These are phyloP conservation scores for Mustelus asterias DNA, from an alignment of 2,113 vertebrate genomes.

Conservation along the genomic window DNA sequence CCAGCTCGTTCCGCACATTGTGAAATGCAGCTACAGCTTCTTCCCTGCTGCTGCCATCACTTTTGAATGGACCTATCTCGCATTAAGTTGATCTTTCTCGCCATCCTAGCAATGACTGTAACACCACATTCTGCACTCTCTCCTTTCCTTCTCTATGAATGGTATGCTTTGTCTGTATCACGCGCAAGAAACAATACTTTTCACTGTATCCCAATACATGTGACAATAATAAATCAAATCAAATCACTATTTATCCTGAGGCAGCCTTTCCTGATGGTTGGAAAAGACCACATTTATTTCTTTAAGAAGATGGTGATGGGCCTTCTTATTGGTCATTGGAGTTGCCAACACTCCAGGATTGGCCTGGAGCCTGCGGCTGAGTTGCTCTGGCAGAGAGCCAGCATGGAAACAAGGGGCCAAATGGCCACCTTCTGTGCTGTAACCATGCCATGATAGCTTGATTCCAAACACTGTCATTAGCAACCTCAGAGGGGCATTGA, in stretches of 20 bases:
- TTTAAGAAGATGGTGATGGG: background rate
- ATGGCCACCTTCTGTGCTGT: background rate
- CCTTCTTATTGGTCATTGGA: background rate
- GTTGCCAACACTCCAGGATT: background rate
- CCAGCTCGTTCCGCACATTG: background rate
- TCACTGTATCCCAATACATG: no score
- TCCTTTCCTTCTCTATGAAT: no score
- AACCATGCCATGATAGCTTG: background rate
- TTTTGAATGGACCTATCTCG: no score
- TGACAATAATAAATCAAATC: no score
- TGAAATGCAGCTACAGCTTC: background rate
- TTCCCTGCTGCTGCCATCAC: no score
- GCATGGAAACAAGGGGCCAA: background rate
- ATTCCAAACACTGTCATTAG: no score
- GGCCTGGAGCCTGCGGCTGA: background rate
- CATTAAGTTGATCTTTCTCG: no score
- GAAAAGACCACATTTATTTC: background rate
- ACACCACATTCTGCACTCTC: no score
- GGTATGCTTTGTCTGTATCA: no score
- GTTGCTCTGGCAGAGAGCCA: no score
- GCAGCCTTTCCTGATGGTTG: background rate
- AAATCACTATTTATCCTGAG: background rate
- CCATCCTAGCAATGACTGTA: no score
- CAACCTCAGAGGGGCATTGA: background rate
- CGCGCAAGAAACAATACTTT: no score